Base-by-base conservation (phyloP, 2,888 invertebrate species). In the Syritta pipiens region DNA sequence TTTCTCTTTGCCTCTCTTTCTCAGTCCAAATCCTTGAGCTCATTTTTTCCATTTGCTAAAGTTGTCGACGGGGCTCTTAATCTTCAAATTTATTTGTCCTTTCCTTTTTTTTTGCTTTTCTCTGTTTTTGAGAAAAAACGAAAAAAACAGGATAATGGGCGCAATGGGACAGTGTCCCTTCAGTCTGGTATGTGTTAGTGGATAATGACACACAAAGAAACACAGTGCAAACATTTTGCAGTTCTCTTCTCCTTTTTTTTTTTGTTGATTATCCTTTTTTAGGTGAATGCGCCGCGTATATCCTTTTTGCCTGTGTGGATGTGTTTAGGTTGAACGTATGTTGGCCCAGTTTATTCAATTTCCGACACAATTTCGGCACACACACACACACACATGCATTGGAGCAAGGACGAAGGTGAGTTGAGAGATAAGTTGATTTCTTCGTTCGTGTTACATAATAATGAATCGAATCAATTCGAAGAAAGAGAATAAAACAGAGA, bases 1-100 rank as follows among this genome's bases (percentile, higher is more conserved):
- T 28, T 28, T 26, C 28, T 12, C n/a, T n/a, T n/a, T n/a, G n/a
- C n/a, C n/a, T n/a, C n/a, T n/a, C n/a, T n/a, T n/a, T n/a, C n/a
- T n/a, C n/a, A n/a, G n/a, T n/a, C n/a, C n/a, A n/a, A n/a, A 59
- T 44, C 59, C 59, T 59, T 59, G 30, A 44, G 32, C 59, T 42
- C 30, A 59, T 59, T 59, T 32, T 9, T 32, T 30, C 59, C 44
- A 59, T 44, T 57, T 44, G 59, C 30, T 44, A 30, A 22, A 59
- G 22, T 44, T 59, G 59, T 59, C 32, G 59, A 42, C 32, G 44
- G 30, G 30, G 42, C 44, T 59, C 30, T 59, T 59, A 59, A 44
- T 44, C 44, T 59, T 59, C 12, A 44, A 44, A 28, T 42, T 42
- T 44, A 42, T 40, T 57, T 57, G n/a, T 28, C 19, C 19, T 17